Conservation (phyloP, 1,140 invertebrate genomes). For the Leguminivora glycinivorella region DNA sequence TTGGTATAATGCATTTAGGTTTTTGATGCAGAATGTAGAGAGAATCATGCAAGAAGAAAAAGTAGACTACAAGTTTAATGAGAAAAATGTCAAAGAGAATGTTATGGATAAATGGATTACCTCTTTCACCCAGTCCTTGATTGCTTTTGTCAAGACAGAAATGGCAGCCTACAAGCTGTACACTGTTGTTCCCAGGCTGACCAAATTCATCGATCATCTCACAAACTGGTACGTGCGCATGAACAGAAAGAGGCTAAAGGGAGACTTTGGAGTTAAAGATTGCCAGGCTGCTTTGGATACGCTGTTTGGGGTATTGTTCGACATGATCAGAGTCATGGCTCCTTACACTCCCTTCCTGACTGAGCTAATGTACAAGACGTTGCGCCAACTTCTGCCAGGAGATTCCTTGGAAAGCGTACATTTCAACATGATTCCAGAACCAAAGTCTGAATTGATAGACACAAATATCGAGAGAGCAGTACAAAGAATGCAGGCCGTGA, state of each 20-base stretch:
- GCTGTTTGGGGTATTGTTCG: slow-evolving; percentile 92
- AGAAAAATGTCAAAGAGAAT: slow-evolving; percentile 83
- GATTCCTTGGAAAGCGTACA: slow-evolving; percentile 87
- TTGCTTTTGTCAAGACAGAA: slow-evolving; percentile 93
- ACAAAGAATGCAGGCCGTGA: slow-evolving; percentile 94
- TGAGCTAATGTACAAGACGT: slow-evolving; percentile 96
- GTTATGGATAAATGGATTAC: slow-evolving; percentile 99
- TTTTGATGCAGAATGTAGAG: slow-evolving; percentile 95
- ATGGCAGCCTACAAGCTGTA: slow-evolving; percentile 97
- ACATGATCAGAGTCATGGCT: slow-evolving; percentile 95
- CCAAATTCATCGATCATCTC: slow-evolving; percentile 98
- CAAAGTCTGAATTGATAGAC: slow-evolving; percentile 88
- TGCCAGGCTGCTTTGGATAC: slow-evolving; percentile 92
- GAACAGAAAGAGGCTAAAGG: slow-evolving; percentile 96
- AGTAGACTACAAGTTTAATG: slow-evolving; percentile 82
- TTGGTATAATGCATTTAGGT: slow-evolving; percentile 99
- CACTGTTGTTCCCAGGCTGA: slow-evolving; percentile 95
- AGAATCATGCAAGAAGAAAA: slow-evolving; percentile 87
- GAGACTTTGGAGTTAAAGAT: slow-evolving; percentile 88
- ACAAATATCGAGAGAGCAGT: slow-evolving; percentile 94
- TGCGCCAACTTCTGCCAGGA: slow-evolving; percentile 80
- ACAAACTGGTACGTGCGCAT: slow-evolving; percentile 99
- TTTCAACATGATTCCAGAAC: slow-evolving; percentile 92
- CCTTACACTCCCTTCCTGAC: slow-evolving; percentile 98
- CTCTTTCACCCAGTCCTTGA: slow-evolving; percentile 96